phyloP scores from a whole-genome alignment of 2,797 vertebrate genomes.

The Mormyrops attenuatus region DNA sequence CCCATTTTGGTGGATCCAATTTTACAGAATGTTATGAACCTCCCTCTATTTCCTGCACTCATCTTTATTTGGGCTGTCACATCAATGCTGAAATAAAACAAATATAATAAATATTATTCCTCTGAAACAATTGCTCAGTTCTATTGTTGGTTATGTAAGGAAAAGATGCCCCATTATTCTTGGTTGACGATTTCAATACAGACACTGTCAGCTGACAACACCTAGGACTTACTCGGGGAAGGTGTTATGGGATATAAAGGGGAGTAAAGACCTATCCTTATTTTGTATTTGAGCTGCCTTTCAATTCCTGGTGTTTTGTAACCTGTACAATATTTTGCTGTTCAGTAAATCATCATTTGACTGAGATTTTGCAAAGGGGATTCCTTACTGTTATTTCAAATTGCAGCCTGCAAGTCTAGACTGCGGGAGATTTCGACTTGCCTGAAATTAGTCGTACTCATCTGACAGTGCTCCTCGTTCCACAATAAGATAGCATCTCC shows the following conservation, averaged over 20 bases:
- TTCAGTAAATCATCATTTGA: background rate
- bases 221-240: background rate
- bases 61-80: background rate
- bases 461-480: slow-evolving; percentile 57
- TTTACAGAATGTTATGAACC: background rate
- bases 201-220: background rate
- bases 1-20: background rate
- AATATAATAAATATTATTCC: background rate
- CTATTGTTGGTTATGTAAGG: background rate
- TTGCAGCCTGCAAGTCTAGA: slow-evolving; percentile 75
- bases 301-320: background rate
- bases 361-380: background rate
- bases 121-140: background rate
- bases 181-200: background rate
- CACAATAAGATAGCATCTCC: slow-evolving; percentile 76
- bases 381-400: slow-evolving; percentile 60
- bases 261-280: background rate
- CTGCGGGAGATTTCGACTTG: slow-evolving; percentile 60
- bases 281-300: background rate
- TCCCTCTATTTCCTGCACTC: background rate
- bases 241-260: background rate
- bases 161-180: background rate
- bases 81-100: slow-evolving; percentile 10
- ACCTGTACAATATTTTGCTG: background rate
- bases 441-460: slow-evolving; percentile 70